Evolutionary conservation across 2,888 invertebrate species (phyloP).

Genomic region (Apoderus coryli): DNA sequence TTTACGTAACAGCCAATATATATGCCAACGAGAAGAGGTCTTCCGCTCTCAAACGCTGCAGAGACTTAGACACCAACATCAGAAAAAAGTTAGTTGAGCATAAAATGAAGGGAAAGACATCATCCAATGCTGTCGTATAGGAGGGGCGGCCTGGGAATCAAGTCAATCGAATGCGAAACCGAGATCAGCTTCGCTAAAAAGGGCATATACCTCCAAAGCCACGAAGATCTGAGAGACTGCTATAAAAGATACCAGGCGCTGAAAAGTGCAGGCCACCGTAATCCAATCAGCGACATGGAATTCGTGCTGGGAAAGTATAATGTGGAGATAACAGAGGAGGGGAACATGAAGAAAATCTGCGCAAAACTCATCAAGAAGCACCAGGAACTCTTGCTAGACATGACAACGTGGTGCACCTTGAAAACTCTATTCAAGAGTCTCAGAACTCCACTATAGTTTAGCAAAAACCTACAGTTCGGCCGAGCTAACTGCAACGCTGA

Average conservation of each 20-base stretch:
- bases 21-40: slow-evolving; percentile 10
- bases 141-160: slow-evolving; percentile 10
- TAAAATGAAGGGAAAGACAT: slow-evolving; percentile 9
- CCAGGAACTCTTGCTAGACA: slow-evolving; percentile 13
- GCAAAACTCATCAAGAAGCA: not conserved
- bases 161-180: slow-evolving; percentile 8
- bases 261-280: slow-evolving; percentile 10
- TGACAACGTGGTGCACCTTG: slow-evolving; percentile 16
- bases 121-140: slow-evolving; percentile 11
- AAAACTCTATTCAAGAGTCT: slow-evolving; percentile 10
- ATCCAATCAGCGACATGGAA: slow-evolving; percentile 10
- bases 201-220: slow-evolving; percentile 11
- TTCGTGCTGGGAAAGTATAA: slow-evolving; percentile 9
- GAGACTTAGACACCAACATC: slow-evolving; percentile 1
- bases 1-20: slow-evolving; percentile 9
- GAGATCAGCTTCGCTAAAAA: slow-evolving; percentile 8
- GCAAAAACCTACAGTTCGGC: slow-evolving; percentile 10
- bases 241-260: slow-evolving; percentile 8
- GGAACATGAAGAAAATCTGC: not conserved
- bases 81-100: slow-evolving; percentile 9
- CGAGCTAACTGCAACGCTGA: slow-evolving; percentile 4
- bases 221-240: slow-evolving; percentile 7
- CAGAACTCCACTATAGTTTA: slow-evolving; percentile 7
- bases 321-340: too few species aligned
- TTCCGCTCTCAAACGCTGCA: slow-evolving; percentile 8